Evolutionary conservation across 2,113 vertebrate species (phyloP).

Genomic region (Platycercus adscitus): DNA sequence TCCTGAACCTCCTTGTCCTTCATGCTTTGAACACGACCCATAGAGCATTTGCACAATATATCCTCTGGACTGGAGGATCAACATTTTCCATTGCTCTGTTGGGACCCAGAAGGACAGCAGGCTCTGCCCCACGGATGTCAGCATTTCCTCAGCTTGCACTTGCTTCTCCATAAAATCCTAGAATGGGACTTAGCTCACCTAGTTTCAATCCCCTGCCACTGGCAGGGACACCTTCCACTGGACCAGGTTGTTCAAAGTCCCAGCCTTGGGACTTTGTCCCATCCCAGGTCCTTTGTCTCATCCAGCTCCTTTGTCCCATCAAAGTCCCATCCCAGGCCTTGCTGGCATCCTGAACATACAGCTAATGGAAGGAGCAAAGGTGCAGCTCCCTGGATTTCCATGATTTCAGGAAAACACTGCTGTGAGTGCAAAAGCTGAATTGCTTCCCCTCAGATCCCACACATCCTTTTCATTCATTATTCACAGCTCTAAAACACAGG

Average conservation of each 20-base stretch:
- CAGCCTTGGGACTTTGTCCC: not conserved
- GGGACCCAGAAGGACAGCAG: not conserved
- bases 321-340: not conserved
- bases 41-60: not conserved
- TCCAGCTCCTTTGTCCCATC: not conserved
- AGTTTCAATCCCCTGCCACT: not conserved
- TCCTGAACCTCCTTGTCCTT: not conserved
- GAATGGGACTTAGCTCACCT: not conserved
- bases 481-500: not conserved
- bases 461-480: slow-evolving; percentile 42
- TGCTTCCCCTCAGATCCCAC: not conserved
- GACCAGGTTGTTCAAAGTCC: not conserved
- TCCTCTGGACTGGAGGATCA: not conserved
- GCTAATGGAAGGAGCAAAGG: not conserved
- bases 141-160: not conserved
- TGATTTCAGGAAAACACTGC: not conserved
- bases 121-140: not conserved
- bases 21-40: not conserved
- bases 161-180: not conserved
- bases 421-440: not conserved
- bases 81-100: not conserved
- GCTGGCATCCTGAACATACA: not conserved
- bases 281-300: not conserved
- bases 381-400: not conserved
- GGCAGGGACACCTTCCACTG: not conserved